Evolutionary conservation across 1,140 invertebrate genomes (phyloP), one percentile per base, ranked within the genome.

Genomic region (Cheumatopsyche charites): DNA sequence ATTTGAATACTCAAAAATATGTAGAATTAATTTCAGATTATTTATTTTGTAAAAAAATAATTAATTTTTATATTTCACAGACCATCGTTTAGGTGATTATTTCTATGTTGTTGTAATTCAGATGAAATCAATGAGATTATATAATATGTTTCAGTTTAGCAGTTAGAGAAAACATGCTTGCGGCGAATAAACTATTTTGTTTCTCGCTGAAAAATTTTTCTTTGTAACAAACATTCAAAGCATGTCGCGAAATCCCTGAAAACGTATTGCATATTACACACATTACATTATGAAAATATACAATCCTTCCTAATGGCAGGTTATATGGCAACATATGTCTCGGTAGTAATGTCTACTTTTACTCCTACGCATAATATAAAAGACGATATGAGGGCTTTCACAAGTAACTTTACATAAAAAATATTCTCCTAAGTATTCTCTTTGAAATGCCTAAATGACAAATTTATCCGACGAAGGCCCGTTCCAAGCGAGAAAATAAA

Each of bases 401-500:
- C 9, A 17, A 17, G 47, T 52, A 52, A 52, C 47, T 52, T 52
- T 52, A 19, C 47, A 17, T 52, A 52, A 17, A 52, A 52, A 52
- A 52, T 17, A 52, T 52, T 15, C 15, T 52, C 47, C 5, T 52
- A 52, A 52, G 15, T 52, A 52, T 52, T 52, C 47, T 52, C 47
- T 52, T 52, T 52, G 47, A 52, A 52, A 52, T 52, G 47, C 47
- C 47, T 52, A 52, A 52, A 52, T 52, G 47, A 52, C 47, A 52
- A 52, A 17, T 52, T 52, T 52, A 52, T 52, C 47, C 47, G 15
- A 15, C 47, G 47, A 17, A 52, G 19, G 13, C 47, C 7, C 47
- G 47, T 15, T 17, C 13, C 6, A 19, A 15, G 19, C 47, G 47
- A 13, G 15, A 52, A 19, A 52, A 11, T n/a, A 52, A 52, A 52